Conservation (phyloP, 2,113 vertebrate genomes). For the Limanda limanda region DNA sequence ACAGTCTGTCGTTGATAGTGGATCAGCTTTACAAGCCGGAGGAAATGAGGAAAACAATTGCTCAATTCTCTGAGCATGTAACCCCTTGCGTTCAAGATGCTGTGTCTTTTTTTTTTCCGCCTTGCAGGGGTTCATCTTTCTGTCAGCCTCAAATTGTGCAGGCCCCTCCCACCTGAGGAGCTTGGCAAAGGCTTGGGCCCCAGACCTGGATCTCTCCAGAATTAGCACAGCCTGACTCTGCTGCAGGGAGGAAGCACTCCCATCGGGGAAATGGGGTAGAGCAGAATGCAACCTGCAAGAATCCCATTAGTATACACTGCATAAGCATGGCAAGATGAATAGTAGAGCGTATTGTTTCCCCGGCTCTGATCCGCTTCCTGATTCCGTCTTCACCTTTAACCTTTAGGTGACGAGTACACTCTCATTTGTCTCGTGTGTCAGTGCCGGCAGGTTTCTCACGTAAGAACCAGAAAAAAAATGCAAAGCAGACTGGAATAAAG, state of each 20-base stretch:
- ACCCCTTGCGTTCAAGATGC: slow-evolving; percentile 53
- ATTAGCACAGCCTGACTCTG: slow-evolving; percentile 69
- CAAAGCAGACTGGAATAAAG: slow-evolving; percentile 5
- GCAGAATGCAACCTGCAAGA: slow-evolving; percentile 55
- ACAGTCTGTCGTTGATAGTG: slow-evolving; percentile 59
- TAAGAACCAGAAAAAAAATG: background rate
- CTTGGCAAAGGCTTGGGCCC: slow-evolving; percentile 34
- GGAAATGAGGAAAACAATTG: slow-evolving; percentile 78
- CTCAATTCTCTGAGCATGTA: slow-evolving; percentile 55
- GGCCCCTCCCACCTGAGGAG: slow-evolving; percentile 66
- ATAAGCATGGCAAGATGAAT: slow-evolving; percentile 62
- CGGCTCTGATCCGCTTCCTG: slow-evolving; percentile 49
- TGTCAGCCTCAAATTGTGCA: slow-evolving; percentile 43
- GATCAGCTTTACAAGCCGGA: slow-evolving; percentile 71
- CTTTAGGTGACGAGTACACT: slow-evolving; percentile 38
- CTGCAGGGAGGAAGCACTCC: slow-evolving; percentile 65
- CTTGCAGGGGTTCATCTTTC: slow-evolving; percentile 48
- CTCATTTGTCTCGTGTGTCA: slow-evolving; percentile 16
- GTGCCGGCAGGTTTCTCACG: slow-evolving; percentile 23
- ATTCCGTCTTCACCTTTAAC: slow-evolving; percentile 62
- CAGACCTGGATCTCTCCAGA: slow-evolving; percentile 74
- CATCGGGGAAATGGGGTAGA: slow-evolving; percentile 58
- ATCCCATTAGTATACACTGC: slow-evolving; percentile 69
- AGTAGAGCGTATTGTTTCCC: slow-evolving; percentile 36
- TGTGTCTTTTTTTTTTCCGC: slow-evolving; percentile 34